A percentile compares a stretch with the other conserved stretches of the same genome.
These are phyloP conservation scores for Rhyacophila evoluta DNA, from an alignment of 2,888 invertebrate genomes.

Conservation along the genomic window DNA sequence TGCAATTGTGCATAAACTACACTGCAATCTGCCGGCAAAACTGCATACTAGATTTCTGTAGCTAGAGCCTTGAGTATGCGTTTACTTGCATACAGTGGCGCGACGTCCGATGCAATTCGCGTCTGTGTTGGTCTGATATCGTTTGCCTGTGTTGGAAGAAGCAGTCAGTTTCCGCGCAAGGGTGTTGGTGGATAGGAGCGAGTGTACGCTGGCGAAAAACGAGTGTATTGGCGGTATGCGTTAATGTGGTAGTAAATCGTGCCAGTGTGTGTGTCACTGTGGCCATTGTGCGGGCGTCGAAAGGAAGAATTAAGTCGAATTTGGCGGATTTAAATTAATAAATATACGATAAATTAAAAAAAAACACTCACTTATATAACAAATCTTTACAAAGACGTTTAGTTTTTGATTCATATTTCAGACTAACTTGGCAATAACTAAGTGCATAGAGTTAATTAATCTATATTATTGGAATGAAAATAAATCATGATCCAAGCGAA, in stretches of 20 bases:
- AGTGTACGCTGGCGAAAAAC: constrained; percentile 1
- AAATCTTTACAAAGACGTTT: no score
- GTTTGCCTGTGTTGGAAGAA: background rate
- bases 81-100: constrained; percentile 12
- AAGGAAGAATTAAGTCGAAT: background rate
- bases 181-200: background rate
- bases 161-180: background rate
- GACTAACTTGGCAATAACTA: no score
- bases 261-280: background rate
- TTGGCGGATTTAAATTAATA: background rate
- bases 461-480: no score
- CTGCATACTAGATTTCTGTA: constrained; percentile 67
- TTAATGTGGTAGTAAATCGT: background rate
- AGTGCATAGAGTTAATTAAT: no score
- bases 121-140: constrained; percentile 11
- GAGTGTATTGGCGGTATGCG: background rate
- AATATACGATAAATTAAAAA: no score
- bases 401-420: no score
- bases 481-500: no score
- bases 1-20: constrained; percentile 68
- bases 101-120: background rate
- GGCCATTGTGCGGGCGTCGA: background rate
- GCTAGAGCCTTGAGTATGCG: constrained; percentile 22
- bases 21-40: constrained; percentile 68
- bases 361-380: no score